phyloP scores from a whole-genome alignment of 2,797 vertebrate genomes.

The Pogonophryne albipinna region DNA sequence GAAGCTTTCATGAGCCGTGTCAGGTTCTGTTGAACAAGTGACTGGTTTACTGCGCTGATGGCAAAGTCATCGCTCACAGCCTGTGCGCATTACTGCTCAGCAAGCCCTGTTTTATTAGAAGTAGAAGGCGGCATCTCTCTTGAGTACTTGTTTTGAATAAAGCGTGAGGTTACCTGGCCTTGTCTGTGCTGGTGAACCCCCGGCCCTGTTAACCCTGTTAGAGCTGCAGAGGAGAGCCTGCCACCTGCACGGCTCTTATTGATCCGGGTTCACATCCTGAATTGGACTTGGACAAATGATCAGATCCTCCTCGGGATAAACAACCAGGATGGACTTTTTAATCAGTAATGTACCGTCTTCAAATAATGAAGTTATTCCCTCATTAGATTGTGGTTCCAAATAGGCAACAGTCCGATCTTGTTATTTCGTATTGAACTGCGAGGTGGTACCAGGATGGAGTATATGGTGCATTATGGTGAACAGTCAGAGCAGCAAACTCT shows the following conservation, averaged over 20 bases:
- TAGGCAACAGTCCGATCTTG: conserved; percentile 63
- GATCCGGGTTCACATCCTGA: conserved; percentile 78
- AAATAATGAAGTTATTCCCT: conserved; percentile 69
- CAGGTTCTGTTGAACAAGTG: conserved; percentile 82
- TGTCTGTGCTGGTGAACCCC: conserved; percentile 52
- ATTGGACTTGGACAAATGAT: conserved; percentile 81
- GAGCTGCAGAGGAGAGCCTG: conserved; percentile 50
- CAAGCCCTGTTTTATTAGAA: conserved; percentile 51
- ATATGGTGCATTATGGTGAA: conserved; percentile 41
- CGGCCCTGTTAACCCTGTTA: conserved; percentile 63
- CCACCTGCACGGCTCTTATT: conserved; percentile 72
- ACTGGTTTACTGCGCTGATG: conserved; percentile 74
- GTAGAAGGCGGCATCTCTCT: conserved; percentile 32
- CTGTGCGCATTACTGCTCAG: conserved; percentile 53
- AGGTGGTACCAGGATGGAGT: conserved; percentile 35
- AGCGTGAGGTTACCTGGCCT: conserved; percentile 49
- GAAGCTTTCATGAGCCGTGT: conserved; percentile 77
- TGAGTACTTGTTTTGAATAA: conserved; percentile 56
- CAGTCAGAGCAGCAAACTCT: conserved; percentile 29
- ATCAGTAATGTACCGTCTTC: conserved; percentile 73
- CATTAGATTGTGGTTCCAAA: conserved; percentile 67
- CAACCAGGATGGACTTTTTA: conserved; percentile 73
- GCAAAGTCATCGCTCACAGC: conserved; percentile 65
- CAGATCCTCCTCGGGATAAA: conserved; percentile 74
- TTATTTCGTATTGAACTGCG: conserved; percentile 50